Evolutionary conservation across 1,140 invertebrate genomes (phyloP).

Genomic region (Trinorchestia longiramus): DNA sequence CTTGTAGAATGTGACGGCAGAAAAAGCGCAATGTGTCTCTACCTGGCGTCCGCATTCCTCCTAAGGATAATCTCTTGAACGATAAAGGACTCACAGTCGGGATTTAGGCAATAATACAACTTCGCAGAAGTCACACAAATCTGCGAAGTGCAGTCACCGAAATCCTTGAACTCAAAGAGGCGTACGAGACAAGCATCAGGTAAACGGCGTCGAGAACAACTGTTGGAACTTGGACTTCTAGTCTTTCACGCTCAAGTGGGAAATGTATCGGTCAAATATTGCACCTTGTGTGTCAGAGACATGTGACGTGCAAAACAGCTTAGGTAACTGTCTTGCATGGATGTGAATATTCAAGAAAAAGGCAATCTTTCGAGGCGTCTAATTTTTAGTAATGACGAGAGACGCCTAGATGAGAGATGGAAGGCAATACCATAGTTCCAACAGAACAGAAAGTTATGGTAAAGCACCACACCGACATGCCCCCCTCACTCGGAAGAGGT

Average conservation of each 20-base stretch:
- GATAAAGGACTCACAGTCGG: conserved; percentile 3
- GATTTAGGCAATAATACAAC: background rate
- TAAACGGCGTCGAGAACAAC: background rate
- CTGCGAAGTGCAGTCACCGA: background rate
- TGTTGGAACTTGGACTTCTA: background rate
- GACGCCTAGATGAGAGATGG: background rate
- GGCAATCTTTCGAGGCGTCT: background rate
- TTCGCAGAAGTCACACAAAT: conserved; percentile 3
- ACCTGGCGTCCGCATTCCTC: conserved; percentile 29
- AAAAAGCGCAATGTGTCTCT: background rate
- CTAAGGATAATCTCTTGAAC: background rate
- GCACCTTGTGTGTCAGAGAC: background rate
- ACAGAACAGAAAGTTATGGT: background rate
- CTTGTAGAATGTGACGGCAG: background rate
- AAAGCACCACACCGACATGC: background rate
- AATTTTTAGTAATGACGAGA: background rate
- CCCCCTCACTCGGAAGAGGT: background rate
- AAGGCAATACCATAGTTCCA: background rate
- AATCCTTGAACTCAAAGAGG: conserved; percentile 17
- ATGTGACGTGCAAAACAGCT: background rate
- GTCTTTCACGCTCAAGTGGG: background rate
- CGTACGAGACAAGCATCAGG: background rate
- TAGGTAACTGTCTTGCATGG: background rate
- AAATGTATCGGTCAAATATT: background rate
- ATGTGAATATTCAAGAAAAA: background rate